Conservation (phyloP, 2,888 invertebrate species). For the Clusia tigrina region DNA sequence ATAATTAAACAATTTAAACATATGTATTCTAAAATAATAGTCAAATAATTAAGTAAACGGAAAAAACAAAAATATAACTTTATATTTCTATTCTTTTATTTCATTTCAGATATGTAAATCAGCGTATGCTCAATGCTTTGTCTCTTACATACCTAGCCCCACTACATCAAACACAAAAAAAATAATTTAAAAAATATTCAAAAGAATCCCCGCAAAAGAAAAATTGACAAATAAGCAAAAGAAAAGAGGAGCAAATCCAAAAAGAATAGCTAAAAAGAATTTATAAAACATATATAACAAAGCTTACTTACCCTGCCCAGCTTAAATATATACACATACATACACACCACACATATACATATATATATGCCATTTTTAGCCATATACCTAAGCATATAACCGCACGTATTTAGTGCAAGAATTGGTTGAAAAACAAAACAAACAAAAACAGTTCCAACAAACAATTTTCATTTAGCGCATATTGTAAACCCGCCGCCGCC, state of each 20-base stretch:
- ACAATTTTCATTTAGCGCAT: not conserved
- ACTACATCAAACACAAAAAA: slow-evolving; percentile 12
- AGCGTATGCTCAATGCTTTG: slow-evolving; percentile 55
- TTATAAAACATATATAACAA: slow-evolving; percentile 10
- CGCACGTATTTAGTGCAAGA: not conserved
- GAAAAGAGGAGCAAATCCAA: slow-evolving; percentile 17
- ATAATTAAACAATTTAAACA: too few species aligned
- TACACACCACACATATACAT: slow-evolving; percentile 2
- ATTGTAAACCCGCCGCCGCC: slow-evolving; percentile 3
- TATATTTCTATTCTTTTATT: slow-evolving; percentile 56
- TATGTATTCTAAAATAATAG: too few species aligned
- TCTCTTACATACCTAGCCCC: slow-evolving; percentile 32
- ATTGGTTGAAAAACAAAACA: not conserved
- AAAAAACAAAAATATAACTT: slow-evolving; percentile 46
- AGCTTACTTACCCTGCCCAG: slow-evolving; percentile 24
- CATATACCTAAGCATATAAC: slow-evolving; percentile 14
- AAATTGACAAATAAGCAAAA: slow-evolving; percentile 16
- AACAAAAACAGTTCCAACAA: slow-evolving; percentile 24
- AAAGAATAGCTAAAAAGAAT: not conserved
- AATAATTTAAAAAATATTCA: slow-evolving; percentile 12
- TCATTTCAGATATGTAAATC: slow-evolving; percentile 62
- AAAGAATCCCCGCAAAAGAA: slow-evolving; percentile 34
- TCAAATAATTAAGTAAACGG: too few species aligned
- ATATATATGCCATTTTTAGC: slow-evolving; percentile 25
- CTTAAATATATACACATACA: slow-evolving; percentile 13